These are phyloP conservation scores for Alosa sapidissima DNA, from an alignment of 2,797 vertebrate species.

Conservation along the genomic window DNA sequence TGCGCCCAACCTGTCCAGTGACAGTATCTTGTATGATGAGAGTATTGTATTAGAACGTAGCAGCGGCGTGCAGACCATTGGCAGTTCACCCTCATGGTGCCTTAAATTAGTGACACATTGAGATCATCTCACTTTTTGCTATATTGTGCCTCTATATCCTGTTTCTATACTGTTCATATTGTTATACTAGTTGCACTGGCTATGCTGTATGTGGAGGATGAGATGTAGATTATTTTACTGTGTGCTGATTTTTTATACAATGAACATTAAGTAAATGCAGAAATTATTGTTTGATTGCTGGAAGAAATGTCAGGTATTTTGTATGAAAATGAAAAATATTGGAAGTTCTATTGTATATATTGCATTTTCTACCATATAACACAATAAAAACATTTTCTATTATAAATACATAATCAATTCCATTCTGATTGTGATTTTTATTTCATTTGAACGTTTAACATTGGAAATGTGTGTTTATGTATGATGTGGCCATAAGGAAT, in stretches of 20 bases:
- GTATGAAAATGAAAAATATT: slow-evolving; percentile 6
- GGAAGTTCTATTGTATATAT: neutral
- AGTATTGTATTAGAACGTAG: neutral
- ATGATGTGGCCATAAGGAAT: neutral
- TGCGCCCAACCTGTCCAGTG: neutral
- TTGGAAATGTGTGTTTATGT: neutral
- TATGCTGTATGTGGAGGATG: neutral
- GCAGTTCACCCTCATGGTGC: neutral
- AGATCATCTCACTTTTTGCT: slow-evolving; percentile 15
- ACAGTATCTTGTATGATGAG: neutral
- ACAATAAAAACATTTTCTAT: slow-evolving; percentile 1
- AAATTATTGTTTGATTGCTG: neutral
- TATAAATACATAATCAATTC: neutral
- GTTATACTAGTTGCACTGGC: slow-evolving; percentile 13
- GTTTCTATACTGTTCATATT: slow-evolving; percentile 18
- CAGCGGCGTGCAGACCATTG: neutral
- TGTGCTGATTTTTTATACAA: neutral
- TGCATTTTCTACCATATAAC: neutral
- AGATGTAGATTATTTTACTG: neutral
- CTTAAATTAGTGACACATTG: neutral
- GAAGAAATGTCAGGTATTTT: neutral
- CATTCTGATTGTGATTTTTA: neutral
- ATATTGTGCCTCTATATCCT: slow-evolving; percentile 8
- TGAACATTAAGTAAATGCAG: neutral
- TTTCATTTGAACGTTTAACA: neutral